phyloP scores from a whole-genome alignment of 1,140 invertebrate genomes.

The Hylaeus volcanicus region DNA sequence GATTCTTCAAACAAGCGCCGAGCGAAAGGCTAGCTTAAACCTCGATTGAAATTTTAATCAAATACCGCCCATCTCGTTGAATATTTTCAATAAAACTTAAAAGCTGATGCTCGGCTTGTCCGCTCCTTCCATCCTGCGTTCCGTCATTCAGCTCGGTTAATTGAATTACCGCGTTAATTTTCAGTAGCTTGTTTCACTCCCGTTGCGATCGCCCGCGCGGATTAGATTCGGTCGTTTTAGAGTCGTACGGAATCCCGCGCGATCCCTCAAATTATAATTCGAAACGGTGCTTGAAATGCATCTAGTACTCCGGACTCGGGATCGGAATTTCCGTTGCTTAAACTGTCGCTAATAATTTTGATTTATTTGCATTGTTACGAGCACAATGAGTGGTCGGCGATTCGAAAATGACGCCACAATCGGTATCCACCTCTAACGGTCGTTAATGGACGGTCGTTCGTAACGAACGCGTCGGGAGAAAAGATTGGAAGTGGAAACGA shows the following conservation, averaged over 20 bases:
- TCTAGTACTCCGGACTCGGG: too few relatives aligned
- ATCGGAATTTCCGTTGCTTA: too few relatives aligned
- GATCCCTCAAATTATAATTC: too few relatives aligned
- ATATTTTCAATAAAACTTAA: constrained; percentile 35
- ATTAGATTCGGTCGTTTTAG: too few relatives aligned
- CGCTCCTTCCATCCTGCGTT: neutral
- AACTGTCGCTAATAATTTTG: too few relatives aligned
- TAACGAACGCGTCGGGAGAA: constrained; percentile 38
- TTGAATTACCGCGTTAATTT: constrained; percentile 26
- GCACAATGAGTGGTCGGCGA: too few relatives aligned
- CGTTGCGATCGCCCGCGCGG: neutral
- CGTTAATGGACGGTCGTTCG: constrained; percentile 59
- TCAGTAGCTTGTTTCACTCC: neutral
- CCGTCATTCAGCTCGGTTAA: neutral
- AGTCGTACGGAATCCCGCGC: too few relatives aligned
- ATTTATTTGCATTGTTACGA: too few relatives aligned
- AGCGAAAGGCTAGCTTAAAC: constrained; percentile 11
- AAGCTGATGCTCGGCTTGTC: neutral
- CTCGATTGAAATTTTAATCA: constrained; percentile 48
- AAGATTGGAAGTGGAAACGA: constrained; percentile 42
- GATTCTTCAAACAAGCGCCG: neutral
- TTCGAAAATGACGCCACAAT: too few relatives aligned
- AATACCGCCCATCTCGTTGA: neutral
- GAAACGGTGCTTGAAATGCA: too few relatives aligned
- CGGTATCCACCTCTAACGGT: too few relatives aligned